Percentiles rank a stretch among this genome's conserved stretches.
Conservation (phyloP, 2,113 vertebrate genomes). For the Boleophthalmus pectinirostris region DNA sequence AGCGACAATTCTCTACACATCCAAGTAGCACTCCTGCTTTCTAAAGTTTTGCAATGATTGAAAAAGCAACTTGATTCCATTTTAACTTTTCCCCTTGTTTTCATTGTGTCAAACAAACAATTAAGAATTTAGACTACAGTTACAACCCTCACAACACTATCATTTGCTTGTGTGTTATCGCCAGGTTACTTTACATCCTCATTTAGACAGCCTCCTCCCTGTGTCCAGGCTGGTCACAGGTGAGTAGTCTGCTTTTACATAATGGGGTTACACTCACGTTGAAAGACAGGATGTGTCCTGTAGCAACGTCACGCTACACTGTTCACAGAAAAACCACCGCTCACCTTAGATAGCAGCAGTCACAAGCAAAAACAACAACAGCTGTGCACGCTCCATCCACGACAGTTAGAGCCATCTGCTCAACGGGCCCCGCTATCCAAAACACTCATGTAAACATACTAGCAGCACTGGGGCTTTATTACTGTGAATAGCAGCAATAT, state of each 20-base stretch:
- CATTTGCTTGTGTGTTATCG: not conserved
- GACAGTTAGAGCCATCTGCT: slow-evolving; percentile 34
- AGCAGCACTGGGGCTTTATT: slow-evolving; percentile 3
- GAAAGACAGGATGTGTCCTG: slow-evolving; percentile 28
- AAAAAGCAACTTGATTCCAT: too few species aligned
- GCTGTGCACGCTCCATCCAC: slow-evolving; percentile 38
- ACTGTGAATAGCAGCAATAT: slow-evolving; percentile 20
- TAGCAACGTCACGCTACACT: slow-evolving; percentile 59
- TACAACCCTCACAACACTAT: not conserved
- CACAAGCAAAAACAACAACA: slow-evolving; percentile 61
- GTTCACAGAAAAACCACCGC: slow-evolving; percentile 13
- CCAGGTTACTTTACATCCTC: slow-evolving; percentile 15
- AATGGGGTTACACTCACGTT: slow-evolving; percentile 22
- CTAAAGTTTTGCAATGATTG: too few species aligned
- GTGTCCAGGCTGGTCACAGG: slow-evolving; percentile 19
- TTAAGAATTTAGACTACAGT: not conserved
- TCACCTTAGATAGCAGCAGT: slow-evolving; percentile 35
- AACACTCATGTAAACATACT: slow-evolving; percentile 37
- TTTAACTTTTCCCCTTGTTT: too few species aligned
- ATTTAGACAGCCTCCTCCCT: slow-evolving; percentile 7
- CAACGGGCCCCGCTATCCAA: slow-evolving; percentile 15
- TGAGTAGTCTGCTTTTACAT: slow-evolving; percentile 52
- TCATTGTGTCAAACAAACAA: too few species aligned
- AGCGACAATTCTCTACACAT: too few species aligned
- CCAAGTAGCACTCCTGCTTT: too few species aligned